A percentile compares a stretch with the other conserved stretches of the same genome.
phyloP scores from a whole-genome alignment of 2,888 invertebrate genomes.

The Artemia sinica region DNA sequence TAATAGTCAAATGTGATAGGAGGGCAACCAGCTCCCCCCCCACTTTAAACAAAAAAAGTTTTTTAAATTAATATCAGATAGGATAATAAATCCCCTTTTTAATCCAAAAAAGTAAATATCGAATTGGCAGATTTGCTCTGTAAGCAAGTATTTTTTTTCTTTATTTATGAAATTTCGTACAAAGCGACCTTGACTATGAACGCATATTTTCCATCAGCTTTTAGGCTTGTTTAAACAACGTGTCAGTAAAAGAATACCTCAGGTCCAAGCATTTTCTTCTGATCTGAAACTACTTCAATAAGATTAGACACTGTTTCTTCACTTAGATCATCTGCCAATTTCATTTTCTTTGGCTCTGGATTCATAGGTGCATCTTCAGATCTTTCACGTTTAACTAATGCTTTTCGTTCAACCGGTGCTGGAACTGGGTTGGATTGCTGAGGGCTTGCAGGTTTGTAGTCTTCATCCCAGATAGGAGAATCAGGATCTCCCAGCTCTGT shows the following conservation, averaged over 20 bases:
- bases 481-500: conserved; percentile 65
- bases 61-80: too few species aligned
- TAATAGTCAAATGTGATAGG: too few species aligned
- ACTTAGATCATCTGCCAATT: conserved; percentile 45
- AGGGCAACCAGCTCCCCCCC: too few species aligned
- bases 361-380: conserved; percentile 23
- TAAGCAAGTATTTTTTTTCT: too few species aligned
- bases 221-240: too few species aligned
- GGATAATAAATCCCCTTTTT: too few species aligned
- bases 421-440: conserved; percentile 9
- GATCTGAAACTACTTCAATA: conserved; percentile 62
- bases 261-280: conserved; percentile 63
- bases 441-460: conserved; percentile 51
- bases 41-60: too few species aligned
- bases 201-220: too few species aligned
- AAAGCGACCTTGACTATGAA: too few species aligned
- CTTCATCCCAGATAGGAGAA: conserved; percentile 86
- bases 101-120: too few species aligned
- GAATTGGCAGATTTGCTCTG: too few species aligned
- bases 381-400: conserved; percentile 14
- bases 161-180: too few species aligned
- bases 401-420: conserved; percentile 1
- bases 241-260: conserved; percentile 37
- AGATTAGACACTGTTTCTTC: conserved; percentile 62
- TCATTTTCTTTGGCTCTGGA: conserved; percentile 26